phyloP scores from a whole-genome alignment of 2,888 invertebrate species.

The Gymnoscelis rufifasciata region DNA sequence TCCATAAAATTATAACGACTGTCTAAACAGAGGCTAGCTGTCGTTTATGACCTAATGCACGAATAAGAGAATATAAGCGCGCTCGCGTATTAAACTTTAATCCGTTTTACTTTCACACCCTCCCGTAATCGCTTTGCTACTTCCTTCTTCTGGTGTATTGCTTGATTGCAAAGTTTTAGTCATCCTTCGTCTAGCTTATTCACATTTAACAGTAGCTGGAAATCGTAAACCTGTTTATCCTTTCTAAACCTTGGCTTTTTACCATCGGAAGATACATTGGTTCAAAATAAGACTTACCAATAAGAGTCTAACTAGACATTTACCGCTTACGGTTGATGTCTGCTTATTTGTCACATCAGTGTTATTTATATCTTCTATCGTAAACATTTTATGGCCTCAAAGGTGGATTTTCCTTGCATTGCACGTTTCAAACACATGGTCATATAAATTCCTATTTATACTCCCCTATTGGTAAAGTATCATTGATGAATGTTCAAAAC shows the following conservation, averaged over 20 bases:
- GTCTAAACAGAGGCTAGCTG: constrained; percentile 73
- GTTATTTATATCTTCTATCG: constrained; percentile 59
- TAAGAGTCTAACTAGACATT: constrained; percentile 28
- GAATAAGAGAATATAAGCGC: constrained; percentile 48
- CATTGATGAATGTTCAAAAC: constrained; percentile 6
- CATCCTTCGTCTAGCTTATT: background rate
- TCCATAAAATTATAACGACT: constrained; percentile 71
- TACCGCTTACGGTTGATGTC: constrained; percentile 39
- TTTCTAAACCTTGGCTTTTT: background rate
- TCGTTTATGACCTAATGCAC: constrained; percentile 63
- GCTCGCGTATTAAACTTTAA: constrained; percentile 42
- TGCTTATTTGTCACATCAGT: constrained; percentile 52
- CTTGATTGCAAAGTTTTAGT: background rate
- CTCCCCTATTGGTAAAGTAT: constrained; percentile 22
- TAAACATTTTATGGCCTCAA: constrained; percentile 59
- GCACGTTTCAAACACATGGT: constrained; percentile 41
- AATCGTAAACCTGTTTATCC: background rate
- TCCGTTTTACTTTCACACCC: constrained; percentile 33
- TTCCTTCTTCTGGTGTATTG: constrained; percentile 5
- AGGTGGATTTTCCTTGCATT: constrained; percentile 42
- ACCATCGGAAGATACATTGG: background rate
- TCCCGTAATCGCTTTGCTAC: constrained; percentile 18
- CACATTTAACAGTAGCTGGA: background rate
- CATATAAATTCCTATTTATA: constrained; percentile 41
- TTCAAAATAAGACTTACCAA: constrained; percentile 24